Evolutionary conservation across 1,140 invertebrate genomes (phyloP).

Genomic region (Gryon sp.): DNA sequence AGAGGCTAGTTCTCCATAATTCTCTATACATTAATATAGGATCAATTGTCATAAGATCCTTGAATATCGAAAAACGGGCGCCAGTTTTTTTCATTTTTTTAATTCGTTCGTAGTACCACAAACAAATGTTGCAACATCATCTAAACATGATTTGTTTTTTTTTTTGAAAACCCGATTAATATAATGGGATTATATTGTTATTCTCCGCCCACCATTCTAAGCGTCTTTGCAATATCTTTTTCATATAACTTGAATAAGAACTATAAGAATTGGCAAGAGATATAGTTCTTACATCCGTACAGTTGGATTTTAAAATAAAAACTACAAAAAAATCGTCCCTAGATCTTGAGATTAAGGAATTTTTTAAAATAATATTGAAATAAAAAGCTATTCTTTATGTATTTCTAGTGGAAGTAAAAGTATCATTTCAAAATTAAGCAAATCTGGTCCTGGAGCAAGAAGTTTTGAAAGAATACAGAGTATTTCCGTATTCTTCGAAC

Average conservation of each 20-base stretch:
- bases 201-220: slow-evolving; percentile 13
- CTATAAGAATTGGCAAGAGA: slow-evolving; percentile 24
- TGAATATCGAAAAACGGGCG: slow-evolving; percentile 27
- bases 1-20: slow-evolving; percentile 2
- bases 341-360: neutral
- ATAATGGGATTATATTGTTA: neutral
- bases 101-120: neutral
- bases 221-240: slow-evolving; percentile 12
- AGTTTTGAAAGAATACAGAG: neutral
- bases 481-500: neutral
- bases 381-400: neutral
- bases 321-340: slow-evolving; percentile 22
- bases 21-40: neutral
- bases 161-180: slow-evolving; percentile 36
- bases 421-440: neutral
- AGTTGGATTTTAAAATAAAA: slow-evolving; percentile 18
- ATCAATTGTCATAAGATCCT: slow-evolving; percentile 31
- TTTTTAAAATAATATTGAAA: neutral
- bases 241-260: slow-evolving; percentile 5
- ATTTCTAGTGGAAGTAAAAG: neutral
- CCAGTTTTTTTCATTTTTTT: neutral
- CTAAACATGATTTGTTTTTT: slow-evolving; percentile 19
- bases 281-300: slow-evolving; percentile 24
- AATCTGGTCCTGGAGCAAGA: neutral
- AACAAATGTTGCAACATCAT: neutral